Evolutionary conservation across 2,797 vertebrate species (phyloP), one percentile per base, ranked within the genome.

Genomic region (Cephalopachus bancanus): DNA sequence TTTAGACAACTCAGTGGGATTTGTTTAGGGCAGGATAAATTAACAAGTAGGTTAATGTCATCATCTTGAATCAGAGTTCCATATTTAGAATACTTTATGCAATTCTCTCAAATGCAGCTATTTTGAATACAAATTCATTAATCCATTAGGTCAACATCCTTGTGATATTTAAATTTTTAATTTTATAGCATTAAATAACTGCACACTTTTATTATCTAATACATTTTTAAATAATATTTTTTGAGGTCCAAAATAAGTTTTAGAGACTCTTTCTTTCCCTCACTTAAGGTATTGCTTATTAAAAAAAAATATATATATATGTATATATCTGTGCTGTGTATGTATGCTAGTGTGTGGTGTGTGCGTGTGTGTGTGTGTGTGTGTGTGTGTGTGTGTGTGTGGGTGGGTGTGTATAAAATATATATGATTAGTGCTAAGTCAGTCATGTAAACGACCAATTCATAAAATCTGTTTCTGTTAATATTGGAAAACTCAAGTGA

Each of bases 401-500:
- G 22, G 17, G 19, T 37, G 0, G 0, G 37, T 72, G 37, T 37
- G 3, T 37, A 37, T 37, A 37, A 37, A 37, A 44, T 12, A 72
- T 72, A 44, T 72, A 44, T 44, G 71, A 28, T 74, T 7, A 86
- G 16, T 90, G 17, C 12, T 53, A 86, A 76, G n/a, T 74, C 51
- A 74, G 7, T 33, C 53, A 85, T 14, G 71, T 5, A 91, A 75
- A 57, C 59, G 3, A 62, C 80, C 87, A 3, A 14, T 86, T 94
- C 59, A 90, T 91, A 59, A 57, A 90, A 62, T 67, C 57, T 78
- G 10, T 72, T 75, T 89, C 64, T 81, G 53, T 49, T 80, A 83
- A 80, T 96, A 83, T 80, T 91, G 57, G 51, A 90, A 96, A 91
- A 33, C 20, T 22, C 53, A 96, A 96, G 44, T 69, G 37, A 90